Evolutionary conservation across 2,113 vertebrate species (phyloP).

Genomic region (Terrapene triunguis): DNA sequence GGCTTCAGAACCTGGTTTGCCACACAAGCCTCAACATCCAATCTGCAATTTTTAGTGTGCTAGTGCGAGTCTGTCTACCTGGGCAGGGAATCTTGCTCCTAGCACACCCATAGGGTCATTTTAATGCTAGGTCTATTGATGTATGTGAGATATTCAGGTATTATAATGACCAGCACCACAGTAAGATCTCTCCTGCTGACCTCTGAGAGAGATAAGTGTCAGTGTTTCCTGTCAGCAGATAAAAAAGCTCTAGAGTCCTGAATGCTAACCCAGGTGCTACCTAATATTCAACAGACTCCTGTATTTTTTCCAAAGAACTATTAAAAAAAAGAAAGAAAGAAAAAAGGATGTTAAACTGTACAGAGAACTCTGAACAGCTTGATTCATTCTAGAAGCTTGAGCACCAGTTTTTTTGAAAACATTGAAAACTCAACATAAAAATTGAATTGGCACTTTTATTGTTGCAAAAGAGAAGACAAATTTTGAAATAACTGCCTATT

Average conservation of each 20-base stretch:
- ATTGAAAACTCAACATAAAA: neutral
- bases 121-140: neutral
- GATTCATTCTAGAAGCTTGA: neutral
- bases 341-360: neutral
- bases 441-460: neutral
- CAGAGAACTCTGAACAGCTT: neutral
- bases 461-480: neutral
- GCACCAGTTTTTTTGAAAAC: neutral
- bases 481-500: neutral
- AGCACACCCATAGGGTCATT: neutral
- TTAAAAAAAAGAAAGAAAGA: neutral
- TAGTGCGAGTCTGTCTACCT: neutral
- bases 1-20: neutral
- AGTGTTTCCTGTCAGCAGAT: neutral
- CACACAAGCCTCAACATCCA: neutral
- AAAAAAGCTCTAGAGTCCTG: slow-evolving; percentile 19
- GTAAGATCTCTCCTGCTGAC: neutral
- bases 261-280: neutral
- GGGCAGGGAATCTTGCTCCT: neutral
- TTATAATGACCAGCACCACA: neutral
- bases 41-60: neutral
- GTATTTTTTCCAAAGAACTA: neutral
- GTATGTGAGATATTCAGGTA: neutral
- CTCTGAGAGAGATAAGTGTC: slow-evolving; percentile 13
- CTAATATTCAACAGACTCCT: neutral